Percentiles rank a stretch among this genome's conserved stretches.
phyloP scores from a whole-genome alignment of 2,797 vertebrate genomes.

The Helarctos malayanus region DNA sequence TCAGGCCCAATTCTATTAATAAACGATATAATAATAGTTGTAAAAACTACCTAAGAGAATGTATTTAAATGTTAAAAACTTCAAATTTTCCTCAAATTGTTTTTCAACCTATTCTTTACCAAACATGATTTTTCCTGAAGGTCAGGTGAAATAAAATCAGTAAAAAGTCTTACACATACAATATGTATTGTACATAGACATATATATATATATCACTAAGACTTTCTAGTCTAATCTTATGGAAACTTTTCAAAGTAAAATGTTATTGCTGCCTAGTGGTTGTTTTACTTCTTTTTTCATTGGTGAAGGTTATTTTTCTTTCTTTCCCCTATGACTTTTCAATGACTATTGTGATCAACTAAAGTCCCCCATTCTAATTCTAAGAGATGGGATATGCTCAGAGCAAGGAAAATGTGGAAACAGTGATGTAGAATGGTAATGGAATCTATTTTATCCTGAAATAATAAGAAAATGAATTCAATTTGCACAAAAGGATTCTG shows the following conservation, averaged over 20 bases:
- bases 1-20: conserved; percentile 21
- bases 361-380: conserved; percentile 58
- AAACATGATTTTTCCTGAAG: conserved; percentile 32
- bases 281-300: conserved; percentile 49
- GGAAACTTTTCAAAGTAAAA: conserved; percentile 62
- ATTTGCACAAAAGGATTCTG: conserved; percentile 70
- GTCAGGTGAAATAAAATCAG: conserved; percentile 37
- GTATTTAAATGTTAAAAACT: conserved; percentile 63
- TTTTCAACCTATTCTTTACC: conserved; percentile 30
- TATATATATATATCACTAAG: neutral
- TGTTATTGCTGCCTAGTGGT: neutral
- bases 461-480: conserved; percentile 79
- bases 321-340: conserved; percentile 5
- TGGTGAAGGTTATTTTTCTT: conserved; percentile 55
- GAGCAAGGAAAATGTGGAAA: conserved; percentile 55
- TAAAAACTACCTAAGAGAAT: neutral
- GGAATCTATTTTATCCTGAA: conserved; percentile 71
- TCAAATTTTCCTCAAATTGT: conserved; percentile 41
- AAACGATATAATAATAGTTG: conserved; percentile 55
- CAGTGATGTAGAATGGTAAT: conserved; percentile 49
- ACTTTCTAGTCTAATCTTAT: conserved; percentile 21
- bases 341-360: conserved; percentile 32
- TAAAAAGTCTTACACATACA: neutral
- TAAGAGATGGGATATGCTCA: conserved; percentile 52
- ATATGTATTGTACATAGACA: neutral